A percentile compares a stretch with the other conserved stretches of the same genome.
Evolutionary conservation across 2,888 invertebrate species (phyloP).

Genomic region (Torymus texanus): DNA sequence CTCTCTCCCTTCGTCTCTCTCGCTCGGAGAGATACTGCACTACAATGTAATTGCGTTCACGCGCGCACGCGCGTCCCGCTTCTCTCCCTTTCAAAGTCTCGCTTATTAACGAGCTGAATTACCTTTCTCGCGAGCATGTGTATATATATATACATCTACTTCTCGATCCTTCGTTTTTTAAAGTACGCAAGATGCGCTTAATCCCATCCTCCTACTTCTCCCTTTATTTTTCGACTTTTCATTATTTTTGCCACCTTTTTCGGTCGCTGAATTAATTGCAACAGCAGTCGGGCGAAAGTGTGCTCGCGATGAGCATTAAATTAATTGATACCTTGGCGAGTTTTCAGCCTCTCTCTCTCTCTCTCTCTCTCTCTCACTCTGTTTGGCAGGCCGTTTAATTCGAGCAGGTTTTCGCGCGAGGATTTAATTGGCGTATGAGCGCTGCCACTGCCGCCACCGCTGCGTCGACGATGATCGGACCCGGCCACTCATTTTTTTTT

Average conservation of each 20-base stretch:
- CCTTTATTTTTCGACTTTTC: neutral
- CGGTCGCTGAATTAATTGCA: constrained; percentile 41
- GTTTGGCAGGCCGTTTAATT: constrained; percentile 20
- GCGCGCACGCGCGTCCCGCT: neutral
- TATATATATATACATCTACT: no score
- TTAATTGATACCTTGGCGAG: constrained; percentile 35
- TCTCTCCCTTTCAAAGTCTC: constrained; percentile 15
- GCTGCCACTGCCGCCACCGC: no score
- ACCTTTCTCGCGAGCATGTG: neutral
- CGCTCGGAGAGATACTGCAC: neutral
- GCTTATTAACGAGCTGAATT: constrained; percentile 49
- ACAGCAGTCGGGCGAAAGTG: constrained; percentile 12
- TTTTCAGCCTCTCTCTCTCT: neutral
- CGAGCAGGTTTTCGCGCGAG: neutral
- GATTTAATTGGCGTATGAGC: neutral
- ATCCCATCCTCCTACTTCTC: neutral
- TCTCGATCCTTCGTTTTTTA: neutral
- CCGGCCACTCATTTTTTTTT: no score
- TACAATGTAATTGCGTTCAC: no score
- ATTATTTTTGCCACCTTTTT: constrained; percentile 26
- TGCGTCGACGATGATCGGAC: no score
- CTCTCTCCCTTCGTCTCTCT: neutral
- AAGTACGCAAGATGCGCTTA: no score
- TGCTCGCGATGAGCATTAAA: constrained; percentile 14
- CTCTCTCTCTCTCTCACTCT: no score